Conservation (phyloP, 2,888 invertebrate species). For the Pristionchus fissidentatus region DNA sequence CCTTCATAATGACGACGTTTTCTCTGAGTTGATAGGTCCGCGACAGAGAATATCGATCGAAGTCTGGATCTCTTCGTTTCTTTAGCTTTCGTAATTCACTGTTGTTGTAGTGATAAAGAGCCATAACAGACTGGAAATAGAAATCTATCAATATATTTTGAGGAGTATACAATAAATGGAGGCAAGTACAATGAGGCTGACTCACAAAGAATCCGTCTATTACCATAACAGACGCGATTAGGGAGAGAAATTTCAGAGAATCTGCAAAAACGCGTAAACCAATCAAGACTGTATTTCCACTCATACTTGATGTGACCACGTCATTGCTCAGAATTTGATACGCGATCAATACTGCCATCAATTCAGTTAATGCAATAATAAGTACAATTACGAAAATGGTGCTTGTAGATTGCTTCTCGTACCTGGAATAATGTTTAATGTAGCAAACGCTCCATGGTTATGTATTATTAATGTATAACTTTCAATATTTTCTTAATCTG, state of each 20-base stretch:
- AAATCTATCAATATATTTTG: too few relatives aligned
- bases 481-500: too few relatives aligned
- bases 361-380: not conserved
- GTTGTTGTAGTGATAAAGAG: not conserved
- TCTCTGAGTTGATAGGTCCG: conserved; percentile 5
- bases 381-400: not conserved
- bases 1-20: conserved; percentile 7
- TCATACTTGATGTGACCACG: not conserved
- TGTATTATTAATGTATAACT: not conserved
- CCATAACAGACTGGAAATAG: not conserved
- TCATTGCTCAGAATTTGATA: not conserved
- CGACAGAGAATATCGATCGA: not conserved
- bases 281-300: not conserved
- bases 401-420: not conserved
- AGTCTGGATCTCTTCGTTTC: not conserved
- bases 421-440: too few relatives aligned
- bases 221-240: not conserved
- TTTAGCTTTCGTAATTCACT: not conserved
- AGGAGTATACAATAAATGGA: too few relatives aligned
- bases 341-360: not conserved
- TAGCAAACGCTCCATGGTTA: not conserved
- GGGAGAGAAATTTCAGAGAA: not conserved
- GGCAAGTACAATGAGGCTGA: not conserved
- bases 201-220: not conserved
- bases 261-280: not conserved